phyloP scores from a whole-genome alignment of 1,140 invertebrate genomes.

The Cotesia vestalis region DNA sequence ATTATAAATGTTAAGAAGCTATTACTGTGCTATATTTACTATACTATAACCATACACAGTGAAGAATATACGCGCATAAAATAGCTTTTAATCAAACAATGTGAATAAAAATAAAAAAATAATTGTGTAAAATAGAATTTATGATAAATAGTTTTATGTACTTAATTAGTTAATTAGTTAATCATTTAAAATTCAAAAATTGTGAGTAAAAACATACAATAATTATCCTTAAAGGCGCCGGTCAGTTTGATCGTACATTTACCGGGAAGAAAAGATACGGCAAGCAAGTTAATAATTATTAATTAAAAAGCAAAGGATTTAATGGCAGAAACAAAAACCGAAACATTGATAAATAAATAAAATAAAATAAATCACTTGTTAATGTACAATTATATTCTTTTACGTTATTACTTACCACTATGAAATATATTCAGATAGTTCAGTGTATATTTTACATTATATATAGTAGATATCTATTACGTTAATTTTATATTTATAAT shows the following conservation, averaged over 20 bases:
- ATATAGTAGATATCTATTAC: conserved; percentile 15
- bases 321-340: conserved; percentile 1
- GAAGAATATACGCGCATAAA: too few relatives aligned
- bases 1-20: too few relatives aligned
- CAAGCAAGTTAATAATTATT: conserved; percentile 8
- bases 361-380: conserved; percentile 18
- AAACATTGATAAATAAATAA: conserved; percentile 3
- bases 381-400: conserved; percentile 42
- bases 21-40: too few relatives aligned
- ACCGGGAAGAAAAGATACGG: not conserved
- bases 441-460: conserved; percentile 32
- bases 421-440: conserved; percentile 20
- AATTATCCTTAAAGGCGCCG: not conserved
- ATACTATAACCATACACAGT: too few relatives aligned
- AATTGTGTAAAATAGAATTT: not conserved
- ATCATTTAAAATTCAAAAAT: not conserved
- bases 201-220: too few relatives aligned
- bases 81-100: too few relatives aligned
- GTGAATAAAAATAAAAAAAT: too few relatives aligned
- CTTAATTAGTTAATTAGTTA: not conserved
- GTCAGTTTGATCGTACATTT: conserved; percentile 28
- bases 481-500: conserved; percentile 29
- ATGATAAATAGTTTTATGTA: not conserved
- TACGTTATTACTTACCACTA: conserved; percentile 29
- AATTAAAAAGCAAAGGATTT: not conserved